phyloP scores from a whole-genome alignment of 2,888 invertebrate species.

The Melinaea menophilus region DNA sequence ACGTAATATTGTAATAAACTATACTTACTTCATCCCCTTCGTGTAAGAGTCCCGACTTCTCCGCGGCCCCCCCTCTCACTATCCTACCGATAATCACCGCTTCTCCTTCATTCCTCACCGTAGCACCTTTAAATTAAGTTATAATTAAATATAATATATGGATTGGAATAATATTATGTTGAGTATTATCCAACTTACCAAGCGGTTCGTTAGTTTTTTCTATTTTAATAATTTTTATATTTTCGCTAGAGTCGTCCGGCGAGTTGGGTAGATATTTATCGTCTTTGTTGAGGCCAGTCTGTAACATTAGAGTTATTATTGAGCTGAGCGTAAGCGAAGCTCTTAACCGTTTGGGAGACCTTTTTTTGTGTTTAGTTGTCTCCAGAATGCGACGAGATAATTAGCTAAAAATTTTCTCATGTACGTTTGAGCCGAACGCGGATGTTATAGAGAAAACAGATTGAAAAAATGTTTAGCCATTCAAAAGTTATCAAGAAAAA shows the following conservation, averaged over 20 bases:
- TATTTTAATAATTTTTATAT: conserved; percentile 95
- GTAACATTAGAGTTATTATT: conserved; percentile 19
- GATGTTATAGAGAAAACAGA: too few species aligned
- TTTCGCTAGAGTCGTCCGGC: conserved; percentile 79
- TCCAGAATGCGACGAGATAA: too few species aligned
- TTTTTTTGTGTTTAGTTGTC: too few species aligned
- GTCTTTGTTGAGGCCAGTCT: conserved; percentile 64
- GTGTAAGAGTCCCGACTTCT: conserved; percentile 95
- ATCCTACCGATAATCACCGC: conserved; percentile 97
- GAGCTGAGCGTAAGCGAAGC: too few species aligned
- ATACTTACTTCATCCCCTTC: conserved; percentile 95
- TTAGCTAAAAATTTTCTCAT: too few species aligned
- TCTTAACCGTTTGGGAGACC: too few species aligned
- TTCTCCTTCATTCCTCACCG: conserved; percentile 94
- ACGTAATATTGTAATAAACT: too few species aligned
- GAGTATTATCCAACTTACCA: conserved; percentile 58
- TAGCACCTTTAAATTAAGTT: conserved; percentile 76
- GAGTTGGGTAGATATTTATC: conserved; percentile 57
- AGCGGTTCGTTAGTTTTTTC: conserved; percentile 98
- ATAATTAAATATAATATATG: neutral
- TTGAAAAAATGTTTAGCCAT: too few species aligned
- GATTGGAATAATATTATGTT: too few species aligned
- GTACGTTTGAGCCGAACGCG: too few species aligned
- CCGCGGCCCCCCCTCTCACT: conserved; percentile 97
- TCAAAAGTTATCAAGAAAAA: too few species aligned